Base-by-base conservation (phyloP, 2,888 invertebrate species). In the Perdita meconis region DNA sequence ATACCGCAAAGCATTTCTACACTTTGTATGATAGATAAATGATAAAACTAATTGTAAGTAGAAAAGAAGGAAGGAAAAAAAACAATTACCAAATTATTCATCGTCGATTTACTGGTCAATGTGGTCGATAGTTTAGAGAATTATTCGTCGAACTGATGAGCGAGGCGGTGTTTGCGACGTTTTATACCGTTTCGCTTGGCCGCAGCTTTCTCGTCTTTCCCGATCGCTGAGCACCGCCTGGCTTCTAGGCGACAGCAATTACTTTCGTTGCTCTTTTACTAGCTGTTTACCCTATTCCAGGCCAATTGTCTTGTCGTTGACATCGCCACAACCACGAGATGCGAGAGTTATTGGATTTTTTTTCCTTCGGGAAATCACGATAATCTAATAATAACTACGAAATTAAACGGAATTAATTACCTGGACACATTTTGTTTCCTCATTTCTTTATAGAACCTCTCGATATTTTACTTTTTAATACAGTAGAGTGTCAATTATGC, bases 181-280 rank as follows among this genome's bases (percentile, higher is more conserved):
- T 91, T 89, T 91, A 91, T 91, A 91, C 83, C 76, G 83, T 86
- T 86, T 87, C 83, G 85, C 80, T 84, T 83, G 82, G 83, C 82
- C 85, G 80, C 86, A 86, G 86, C 90, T 91, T 90, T 91, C 91
- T 88, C 88, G 80, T 82, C 80, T 80, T 72, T 73, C 64, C 66
- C 40, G 59, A 71, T 73, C 80, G 47, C 66, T 72, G 44, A 66
- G 59, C 57, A 57, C 60, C 74, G 57, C 36, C 42, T 22, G 51
- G 26, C 44, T 53, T 69, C 77, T 51, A 74, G 34, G 36, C 63
- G 70, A 65, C 50, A 47, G 40, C 81, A 74, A 86, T 85, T 82
- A 86, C 68, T 79, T 79, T 64, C 57, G 59, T 34, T 38, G 73
- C 44, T 84, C 82, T 78, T 84, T 44, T 69, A 50, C 63, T 34